Evolutionary conservation across 2,888 invertebrate genomes (phyloP).

Genomic region (Aricia artaxerxes): DNA sequence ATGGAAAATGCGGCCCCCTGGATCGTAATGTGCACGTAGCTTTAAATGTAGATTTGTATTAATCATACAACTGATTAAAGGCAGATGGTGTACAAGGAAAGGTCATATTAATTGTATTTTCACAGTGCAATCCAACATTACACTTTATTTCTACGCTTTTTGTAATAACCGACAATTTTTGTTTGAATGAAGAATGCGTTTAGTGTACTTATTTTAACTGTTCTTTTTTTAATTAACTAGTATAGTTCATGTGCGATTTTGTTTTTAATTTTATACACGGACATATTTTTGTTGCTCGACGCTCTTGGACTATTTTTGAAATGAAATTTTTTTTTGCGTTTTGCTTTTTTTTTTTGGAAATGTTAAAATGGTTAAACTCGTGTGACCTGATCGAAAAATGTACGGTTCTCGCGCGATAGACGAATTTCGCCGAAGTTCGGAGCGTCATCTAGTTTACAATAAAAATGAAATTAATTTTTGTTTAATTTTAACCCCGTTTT

Average conservation of each 20-base stretch:
- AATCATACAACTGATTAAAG: conserved; percentile 45
- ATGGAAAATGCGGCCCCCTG: neutral
- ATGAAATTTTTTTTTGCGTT: neutral
- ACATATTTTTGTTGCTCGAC: neutral
- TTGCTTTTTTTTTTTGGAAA: neutral
- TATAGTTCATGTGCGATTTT: no score
- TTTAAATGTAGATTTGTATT: neutral
- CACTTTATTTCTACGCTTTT: conserved; percentile 15
- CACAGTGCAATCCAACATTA: conserved; percentile 11
- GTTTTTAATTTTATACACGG: neutral
- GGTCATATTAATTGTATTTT: conserved; percentile 40
- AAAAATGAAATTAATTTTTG: no score
- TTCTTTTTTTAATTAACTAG: neutral
- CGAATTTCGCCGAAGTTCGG: no score
- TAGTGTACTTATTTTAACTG: neutral
- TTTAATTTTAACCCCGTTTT: no score
- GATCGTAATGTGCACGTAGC: neutral
- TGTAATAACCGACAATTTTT: conserved; percentile 26
- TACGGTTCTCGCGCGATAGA: no score
- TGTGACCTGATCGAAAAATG: no score
- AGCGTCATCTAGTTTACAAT: no score
- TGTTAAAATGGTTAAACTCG: no score
- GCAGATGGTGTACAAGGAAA: conserved; percentile 47
- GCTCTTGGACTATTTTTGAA: neutral
- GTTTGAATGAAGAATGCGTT: conserved; percentile 9